phyloP scores from a whole-genome alignment of 2,113 vertebrate species.

The Eurystomus gularis region DNA sequence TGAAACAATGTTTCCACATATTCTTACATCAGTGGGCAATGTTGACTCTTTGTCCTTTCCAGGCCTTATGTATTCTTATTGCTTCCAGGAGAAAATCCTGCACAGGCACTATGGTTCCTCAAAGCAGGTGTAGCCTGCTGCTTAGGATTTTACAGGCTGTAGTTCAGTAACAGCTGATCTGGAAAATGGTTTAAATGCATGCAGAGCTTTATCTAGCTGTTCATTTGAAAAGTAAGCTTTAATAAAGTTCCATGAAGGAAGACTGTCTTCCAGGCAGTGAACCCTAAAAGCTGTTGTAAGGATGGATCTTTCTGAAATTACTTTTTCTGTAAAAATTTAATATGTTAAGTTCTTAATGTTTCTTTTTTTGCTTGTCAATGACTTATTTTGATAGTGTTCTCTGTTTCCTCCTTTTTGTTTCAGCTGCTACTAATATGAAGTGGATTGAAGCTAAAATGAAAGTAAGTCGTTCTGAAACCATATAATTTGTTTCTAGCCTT shows the following conservation, averaged over 20 bases:
- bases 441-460: slow-evolving; percentile 99
- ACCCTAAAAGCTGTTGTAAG: neutral
- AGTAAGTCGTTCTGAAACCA: slow-evolving; percentile 76
- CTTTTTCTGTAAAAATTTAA: neutral
- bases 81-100: neutral
- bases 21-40: neutral
- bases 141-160: neutral
- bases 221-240: neutral
- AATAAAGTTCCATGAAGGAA: neutral
- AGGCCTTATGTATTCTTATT: neutral
- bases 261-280: neutral
- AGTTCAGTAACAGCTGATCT: neutral
- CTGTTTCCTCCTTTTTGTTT: slow-evolving; percentile 50
- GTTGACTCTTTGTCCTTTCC: neutral
- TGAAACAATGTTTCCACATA: neutral
- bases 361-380: neutral
- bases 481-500: neutral
- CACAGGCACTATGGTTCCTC: neutral
- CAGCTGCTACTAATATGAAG: slow-evolving; percentile 99
- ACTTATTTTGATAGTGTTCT: slow-evolving; percentile 11
- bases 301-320: neutral
- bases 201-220: neutral
- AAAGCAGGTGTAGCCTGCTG: neutral
- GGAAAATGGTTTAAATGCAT: neutral
- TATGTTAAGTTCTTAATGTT: neutral